phyloP scores from a whole-genome alignment of 2,888 invertebrate species.

The Pegoplata infirma region DNA sequence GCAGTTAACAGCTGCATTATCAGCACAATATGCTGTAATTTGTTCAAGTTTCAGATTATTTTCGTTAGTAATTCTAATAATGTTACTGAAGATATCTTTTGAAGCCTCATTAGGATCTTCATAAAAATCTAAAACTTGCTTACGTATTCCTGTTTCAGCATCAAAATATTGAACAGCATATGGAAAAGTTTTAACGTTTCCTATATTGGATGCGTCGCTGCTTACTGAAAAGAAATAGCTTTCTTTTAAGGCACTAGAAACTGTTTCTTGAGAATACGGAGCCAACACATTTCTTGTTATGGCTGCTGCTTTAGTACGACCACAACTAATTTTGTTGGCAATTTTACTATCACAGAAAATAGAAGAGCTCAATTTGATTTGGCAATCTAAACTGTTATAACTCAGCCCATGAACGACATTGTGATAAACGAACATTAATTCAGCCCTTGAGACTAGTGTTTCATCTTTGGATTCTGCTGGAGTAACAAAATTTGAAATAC shows the following conservation, averaged over 20 bases:
- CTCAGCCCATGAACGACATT: conserved; percentile 26
- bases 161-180: conserved; percentile 45
- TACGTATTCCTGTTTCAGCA: no score
- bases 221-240: conserved; percentile 21
- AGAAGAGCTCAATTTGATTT: conserved; percentile 1
- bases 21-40: no score
- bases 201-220: conserved; percentile 30
- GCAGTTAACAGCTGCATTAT: no score
- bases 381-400: conserved; percentile 13
- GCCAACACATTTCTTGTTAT: conserved; percentile 25
- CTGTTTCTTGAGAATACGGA: conserved; percentile 16
- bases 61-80: no score
- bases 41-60: no score
- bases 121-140: no score
- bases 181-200: conserved; percentile 23
- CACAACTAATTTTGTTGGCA: background rate
- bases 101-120: no score
- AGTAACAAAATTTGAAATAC: background rate
- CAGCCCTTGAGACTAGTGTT: no score
- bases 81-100: no score
- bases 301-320: conserved; percentile 25
- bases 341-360: conserved; percentile 6
- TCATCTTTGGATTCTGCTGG: no score
- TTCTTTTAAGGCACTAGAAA: conserved; percentile 30
- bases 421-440: conserved; percentile 31